These are phyloP conservation scores for Ceratosolen fusciceps DNA, from an alignment of 1,140 invertebrate species.

Conservation along the genomic window DNA sequence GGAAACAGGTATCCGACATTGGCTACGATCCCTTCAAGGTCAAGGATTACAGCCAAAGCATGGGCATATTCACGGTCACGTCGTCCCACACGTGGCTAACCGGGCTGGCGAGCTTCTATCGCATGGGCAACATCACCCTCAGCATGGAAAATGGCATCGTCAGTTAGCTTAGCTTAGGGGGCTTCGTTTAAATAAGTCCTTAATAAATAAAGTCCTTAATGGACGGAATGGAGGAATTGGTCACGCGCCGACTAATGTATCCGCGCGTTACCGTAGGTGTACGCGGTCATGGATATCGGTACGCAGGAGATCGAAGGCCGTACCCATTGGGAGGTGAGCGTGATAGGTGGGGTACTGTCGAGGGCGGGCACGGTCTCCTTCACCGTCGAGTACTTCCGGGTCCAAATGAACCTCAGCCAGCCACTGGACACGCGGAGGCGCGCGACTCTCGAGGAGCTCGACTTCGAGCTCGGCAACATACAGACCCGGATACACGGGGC, in stretches of 20 bases:
- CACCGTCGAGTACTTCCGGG: constrained; percentile 82
- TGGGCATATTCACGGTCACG: constrained; percentile 79
- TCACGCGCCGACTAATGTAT: too few species aligned
- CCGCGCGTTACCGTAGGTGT: constrained; percentile 62
- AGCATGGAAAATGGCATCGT: constrained; percentile 81
- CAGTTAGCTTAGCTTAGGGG: too few species aligned
- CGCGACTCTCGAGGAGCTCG: constrained; percentile 79
- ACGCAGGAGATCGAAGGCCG: constrained; percentile 83
- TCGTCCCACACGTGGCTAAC: constrained; percentile 82
- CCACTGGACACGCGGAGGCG: constrained; percentile 78
- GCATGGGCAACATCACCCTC: constrained; percentile 84
- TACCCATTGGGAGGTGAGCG: constrained; percentile 83
- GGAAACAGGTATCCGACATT: constrained; percentile 79
- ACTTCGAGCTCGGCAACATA: constrained; percentile 88
- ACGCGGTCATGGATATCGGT: constrained; percentile 79
- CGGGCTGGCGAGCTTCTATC: constrained; percentile 84
- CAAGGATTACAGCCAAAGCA: constrained; percentile 79
- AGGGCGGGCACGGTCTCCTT: constrained; percentile 79
- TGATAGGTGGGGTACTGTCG: constrained; percentile 77
- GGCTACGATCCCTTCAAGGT: constrained; percentile 82
- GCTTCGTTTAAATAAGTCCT: too few species aligned
- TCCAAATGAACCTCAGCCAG: constrained; percentile 79
- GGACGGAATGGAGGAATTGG: too few species aligned
- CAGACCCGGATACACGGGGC: constrained; percentile 77
- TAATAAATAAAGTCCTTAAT: too few species aligned